Conservation (phyloP, 2,797 vertebrate genomes). For the Parauchenoglanis punctatus region DNA sequence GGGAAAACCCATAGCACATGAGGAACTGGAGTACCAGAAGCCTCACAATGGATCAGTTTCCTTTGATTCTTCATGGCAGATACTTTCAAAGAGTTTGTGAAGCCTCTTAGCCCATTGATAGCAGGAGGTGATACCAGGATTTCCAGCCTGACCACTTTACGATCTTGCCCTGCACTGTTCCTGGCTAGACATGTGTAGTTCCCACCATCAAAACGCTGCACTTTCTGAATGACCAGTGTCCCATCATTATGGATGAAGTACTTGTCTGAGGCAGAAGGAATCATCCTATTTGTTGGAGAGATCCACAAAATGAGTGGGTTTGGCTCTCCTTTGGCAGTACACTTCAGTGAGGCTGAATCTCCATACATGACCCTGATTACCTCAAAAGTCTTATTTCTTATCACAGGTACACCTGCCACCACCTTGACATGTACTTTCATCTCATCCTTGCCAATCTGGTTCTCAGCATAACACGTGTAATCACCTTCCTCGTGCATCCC, state of each 20-base stretch:
- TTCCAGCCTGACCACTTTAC: constrained; percentile 75
- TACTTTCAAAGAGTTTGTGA: constrained; percentile 69
- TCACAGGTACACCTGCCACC: constrained; percentile 73
- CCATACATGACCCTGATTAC: constrained; percentile 78
- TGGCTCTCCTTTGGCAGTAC: constrained; percentile 82
- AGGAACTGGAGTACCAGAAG: constrained; percentile 81
- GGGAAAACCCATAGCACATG: constrained; percentile 86
- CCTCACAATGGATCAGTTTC: constrained; percentile 80
- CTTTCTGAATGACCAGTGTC: constrained; percentile 83
- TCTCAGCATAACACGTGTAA: constrained; percentile 92
- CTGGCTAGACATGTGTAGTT: constrained; percentile 88
- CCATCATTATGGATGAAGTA: constrained; percentile 83
- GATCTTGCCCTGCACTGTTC: constrained; percentile 84
- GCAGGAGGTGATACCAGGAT: constrained; percentile 79
- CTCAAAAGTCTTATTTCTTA: constrained; percentile 71
- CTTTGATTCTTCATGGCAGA: constrained; percentile 71
- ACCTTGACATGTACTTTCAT: constrained; percentile 88
- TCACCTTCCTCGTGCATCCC: constrained; percentile 85
- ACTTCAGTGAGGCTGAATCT: constrained; percentile 74
- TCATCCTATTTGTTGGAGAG: constrained; percentile 80
- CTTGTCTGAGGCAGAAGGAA: constrained; percentile 78
- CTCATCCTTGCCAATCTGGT: constrained; percentile 89
- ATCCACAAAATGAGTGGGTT: constrained; percentile 82
- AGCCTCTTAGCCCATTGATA: constrained; percentile 77
- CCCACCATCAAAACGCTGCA: constrained; percentile 85